Evolutionary conservation across 2,888 invertebrate genomes (phyloP).

Genomic region (Flexamia atlantica): DNA sequence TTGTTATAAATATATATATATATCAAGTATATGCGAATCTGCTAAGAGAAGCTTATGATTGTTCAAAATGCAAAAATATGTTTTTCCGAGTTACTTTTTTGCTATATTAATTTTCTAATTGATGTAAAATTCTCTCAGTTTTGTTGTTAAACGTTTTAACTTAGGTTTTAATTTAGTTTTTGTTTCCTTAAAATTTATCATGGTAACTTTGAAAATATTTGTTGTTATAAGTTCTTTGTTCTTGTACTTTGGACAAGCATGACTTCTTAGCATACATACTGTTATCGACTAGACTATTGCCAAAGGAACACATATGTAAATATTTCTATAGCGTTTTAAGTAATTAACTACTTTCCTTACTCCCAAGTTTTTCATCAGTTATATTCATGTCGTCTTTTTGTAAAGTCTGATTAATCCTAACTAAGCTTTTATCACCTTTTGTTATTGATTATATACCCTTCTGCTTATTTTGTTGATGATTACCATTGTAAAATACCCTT

Average conservation of each 20-base stretch:
- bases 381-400: conserved; percentile 53
- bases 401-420: conserved; percentile 48
- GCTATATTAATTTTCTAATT: neutral
- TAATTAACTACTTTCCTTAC: conserved; percentile 1
- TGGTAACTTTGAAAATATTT: neutral
- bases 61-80: conserved; percentile 20
- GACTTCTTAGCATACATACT: conserved; percentile 21
- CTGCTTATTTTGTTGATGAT: conserved; percentile 52
- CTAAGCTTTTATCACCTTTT: conserved; percentile 41
- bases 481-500: conserved; percentile 62
- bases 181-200: neutral
- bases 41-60: conserved; percentile 6
- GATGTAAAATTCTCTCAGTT: neutral
- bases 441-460: conserved; percentile 40
- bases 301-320: conserved; percentile 55
- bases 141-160: neutral
- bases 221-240: neutral
- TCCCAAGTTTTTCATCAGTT: conserved; percentile 45
- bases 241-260: conserved; percentile 32
- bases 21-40: conserved; percentile 13
- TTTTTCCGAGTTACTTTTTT: neutral
- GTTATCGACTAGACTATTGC: conserved; percentile 46
- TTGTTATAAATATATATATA: conserved; percentile 32
- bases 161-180: neutral
- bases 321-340: conserved; percentile 45